These are phyloP conservation scores for Guaruba guarouba DNA, from an alignment of 2,113 vertebrate genomes.

Conservation along the genomic window DNA sequence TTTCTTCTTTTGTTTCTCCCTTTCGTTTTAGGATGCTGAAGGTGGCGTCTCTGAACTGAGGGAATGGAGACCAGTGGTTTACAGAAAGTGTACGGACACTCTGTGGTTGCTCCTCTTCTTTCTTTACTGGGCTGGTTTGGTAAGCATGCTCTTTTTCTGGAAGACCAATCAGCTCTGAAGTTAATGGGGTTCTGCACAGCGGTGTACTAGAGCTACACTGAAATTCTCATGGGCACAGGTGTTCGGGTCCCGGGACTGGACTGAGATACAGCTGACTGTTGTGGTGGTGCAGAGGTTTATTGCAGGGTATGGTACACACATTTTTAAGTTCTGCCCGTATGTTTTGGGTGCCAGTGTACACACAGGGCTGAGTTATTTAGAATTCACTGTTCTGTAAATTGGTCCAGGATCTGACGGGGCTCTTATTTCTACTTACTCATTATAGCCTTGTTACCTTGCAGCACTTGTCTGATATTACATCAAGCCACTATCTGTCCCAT, in stretches of 20 bases:
- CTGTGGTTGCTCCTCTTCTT: constrained; percentile 77
- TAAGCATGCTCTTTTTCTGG: constrained; percentile 44
- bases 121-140: constrained; percentile 79
- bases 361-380: not conserved
- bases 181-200: not conserved
- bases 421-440: not conserved
- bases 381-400: not conserved
- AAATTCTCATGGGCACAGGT: no score
- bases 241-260: no score
- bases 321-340: rapidly evolving
- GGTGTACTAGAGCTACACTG: not conserved
- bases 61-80: constrained; percentile 72
- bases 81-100: constrained; percentile 74
- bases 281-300: rapidly evolving
- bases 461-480: no score
- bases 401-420: not conserved
- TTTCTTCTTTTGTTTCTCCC: not conserved
- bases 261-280: not conserved
- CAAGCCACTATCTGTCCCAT: no score
- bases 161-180: not conserved
- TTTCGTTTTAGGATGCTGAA: constrained; percentile 50
- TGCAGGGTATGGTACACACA: not conserved
- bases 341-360: not conserved
- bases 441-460: not conserved
- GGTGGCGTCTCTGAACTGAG: not conserved